phyloP scores from a whole-genome alignment of 1,140 invertebrate species.

The Pseudomyrmex flavicornis region DNA sequence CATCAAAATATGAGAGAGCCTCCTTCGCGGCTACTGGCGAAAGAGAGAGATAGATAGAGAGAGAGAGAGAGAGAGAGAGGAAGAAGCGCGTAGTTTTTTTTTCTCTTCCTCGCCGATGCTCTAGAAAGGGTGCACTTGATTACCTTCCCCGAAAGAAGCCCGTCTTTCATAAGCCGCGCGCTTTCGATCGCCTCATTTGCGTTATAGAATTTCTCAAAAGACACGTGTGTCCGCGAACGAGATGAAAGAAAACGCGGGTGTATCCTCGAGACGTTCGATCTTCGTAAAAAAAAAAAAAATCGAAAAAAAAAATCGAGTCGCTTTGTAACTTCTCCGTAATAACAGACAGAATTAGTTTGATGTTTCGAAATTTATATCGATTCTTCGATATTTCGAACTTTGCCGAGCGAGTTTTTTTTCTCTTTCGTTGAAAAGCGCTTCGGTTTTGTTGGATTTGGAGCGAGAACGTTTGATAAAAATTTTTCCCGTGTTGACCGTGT shows the following conservation, averaged over 20 bases:
- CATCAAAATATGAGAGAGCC: conserved; percentile 49
- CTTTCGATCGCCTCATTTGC: conserved; percentile 58
- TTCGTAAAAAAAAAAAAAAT: background rate
- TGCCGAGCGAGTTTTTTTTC: no score
- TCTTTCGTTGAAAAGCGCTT: no score
- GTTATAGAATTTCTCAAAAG: conserved; percentile 31
- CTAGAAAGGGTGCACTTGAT: conserved; percentile 43
- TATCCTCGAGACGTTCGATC: background rate
- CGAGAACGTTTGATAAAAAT: conserved; percentile 12
- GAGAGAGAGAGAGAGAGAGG: background rate
- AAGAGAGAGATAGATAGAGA: no score
- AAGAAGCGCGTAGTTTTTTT: background rate
- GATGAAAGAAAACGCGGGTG: background rate
- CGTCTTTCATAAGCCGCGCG: conserved; percentile 24
- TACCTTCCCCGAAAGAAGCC: conserved; percentile 9
- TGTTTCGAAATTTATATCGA: no score
- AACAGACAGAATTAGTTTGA: no score
- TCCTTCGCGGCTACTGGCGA: conserved; percentile 26
- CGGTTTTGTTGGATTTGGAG: background rate
- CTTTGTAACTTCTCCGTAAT: no score
- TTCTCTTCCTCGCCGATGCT: background rate
- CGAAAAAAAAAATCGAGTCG: no score
- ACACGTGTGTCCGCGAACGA: background rate
- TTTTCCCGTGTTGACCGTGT: conserved; percentile 44
- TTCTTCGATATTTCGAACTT: background rate